Conservation (phyloP, 2,888 invertebrate species). For the Didymodactylos carnosus region DNA sequence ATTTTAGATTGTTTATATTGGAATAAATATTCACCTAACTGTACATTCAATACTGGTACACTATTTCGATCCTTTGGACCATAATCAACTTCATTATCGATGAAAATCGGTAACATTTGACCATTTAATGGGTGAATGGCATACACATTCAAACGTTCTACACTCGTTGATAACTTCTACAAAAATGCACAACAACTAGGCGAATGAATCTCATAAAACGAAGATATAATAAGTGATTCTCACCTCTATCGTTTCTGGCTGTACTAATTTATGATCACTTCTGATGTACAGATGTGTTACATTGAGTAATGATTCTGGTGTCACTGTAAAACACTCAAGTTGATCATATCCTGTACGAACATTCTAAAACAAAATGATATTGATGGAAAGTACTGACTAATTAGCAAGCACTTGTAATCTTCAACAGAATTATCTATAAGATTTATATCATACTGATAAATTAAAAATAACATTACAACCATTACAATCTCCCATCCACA, state of each 20-base stretch:
- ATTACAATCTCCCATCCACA: constrained; percentile 36
- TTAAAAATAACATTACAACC: constrained; percentile 18
- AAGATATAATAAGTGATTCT: background rate
- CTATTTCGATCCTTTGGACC: constrained; percentile 3
- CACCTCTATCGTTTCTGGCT: background rate
- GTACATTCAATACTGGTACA: background rate
- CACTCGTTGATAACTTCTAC: constrained; percentile 7
- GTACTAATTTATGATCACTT: constrained; percentile 18
- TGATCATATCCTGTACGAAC: background rate
- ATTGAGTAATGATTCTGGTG: constrained; percentile 25
- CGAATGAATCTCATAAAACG: too few species aligned
- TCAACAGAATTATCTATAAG: background rate
- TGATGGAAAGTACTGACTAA: background rate
- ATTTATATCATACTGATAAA: background rate
- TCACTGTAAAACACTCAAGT: constrained; percentile 16
- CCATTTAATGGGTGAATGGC: constrained; percentile 26
- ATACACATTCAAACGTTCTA: constrained; percentile 16
- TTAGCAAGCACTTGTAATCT: background rate
- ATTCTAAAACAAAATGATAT: background rate
- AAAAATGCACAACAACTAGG: too few species aligned
- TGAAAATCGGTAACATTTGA: constrained; percentile 21
- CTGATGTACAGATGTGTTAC: constrained; percentile 24
- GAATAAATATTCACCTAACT: background rate
- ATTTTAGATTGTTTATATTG: too few species aligned
- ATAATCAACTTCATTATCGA: constrained; percentile 8